Base-by-base conservation (phyloP, 1,140 invertebrate species). In the Megathymus violae region DNA sequence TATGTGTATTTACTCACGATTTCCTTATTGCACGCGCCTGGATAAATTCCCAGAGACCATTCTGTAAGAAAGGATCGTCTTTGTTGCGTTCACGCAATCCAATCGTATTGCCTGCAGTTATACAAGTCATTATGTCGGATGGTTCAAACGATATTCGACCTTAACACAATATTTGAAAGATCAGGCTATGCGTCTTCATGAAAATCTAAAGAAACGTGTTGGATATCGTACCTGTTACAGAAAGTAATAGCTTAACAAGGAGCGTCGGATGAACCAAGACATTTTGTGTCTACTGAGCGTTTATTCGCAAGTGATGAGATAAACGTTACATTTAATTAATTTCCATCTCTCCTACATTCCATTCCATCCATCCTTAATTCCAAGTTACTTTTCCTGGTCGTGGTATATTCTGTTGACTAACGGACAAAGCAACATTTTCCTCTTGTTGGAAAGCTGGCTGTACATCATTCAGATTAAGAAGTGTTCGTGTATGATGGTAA, bases 81-180 rank as follows among this genome's bases (percentile, higher is more conserved):
- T 74, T 71, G 74, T 76, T 81, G 75, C 74, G 75, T 80, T 80
- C 79, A 79, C 74, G 80, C 82, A 81, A 81, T 78, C 58, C 68
- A 36, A 69, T 58, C 65, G 56, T 64, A 67, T 69, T 70, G 65
- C 17, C 13, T 56, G 1, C 22, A 50, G 19, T 44, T 27, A 48
- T 25, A 36, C 15, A 40, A 36, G 17, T 36, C 25, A 46, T 5
- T 17, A 34, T 43, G 22, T 9, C 41, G 0, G n/a, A 1, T 14
- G 5, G 9, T 19, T n/a, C 31, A 16, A 48, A 6, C 16, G 11
- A 40, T 4, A 15, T 38, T 60, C 17, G 11, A 36, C 31, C 41
- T 60, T 60, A 60, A 48, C 9, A n/a, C 16, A 7, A 17, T 6
- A 1, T 0, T 22, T 22, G 40, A 17, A 25, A 34, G 1, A 38